Evolutionary conservation across 1,140 invertebrate species (phyloP).

Genomic region (Drosophila ficusphila): DNA sequence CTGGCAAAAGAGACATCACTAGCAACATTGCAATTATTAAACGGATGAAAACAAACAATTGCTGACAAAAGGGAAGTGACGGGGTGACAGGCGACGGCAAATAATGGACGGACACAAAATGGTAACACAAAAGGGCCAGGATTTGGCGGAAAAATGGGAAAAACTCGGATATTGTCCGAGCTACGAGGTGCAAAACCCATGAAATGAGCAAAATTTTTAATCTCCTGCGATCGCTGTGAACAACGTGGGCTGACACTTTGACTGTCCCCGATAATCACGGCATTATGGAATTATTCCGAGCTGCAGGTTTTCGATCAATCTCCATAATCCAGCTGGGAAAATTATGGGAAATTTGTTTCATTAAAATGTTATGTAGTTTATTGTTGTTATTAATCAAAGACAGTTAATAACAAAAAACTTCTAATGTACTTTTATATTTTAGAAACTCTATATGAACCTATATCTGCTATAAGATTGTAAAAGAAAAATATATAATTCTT

Average conservation of each 20-base stretch:
- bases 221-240: constrained; percentile 28
- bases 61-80: constrained; percentile 53
- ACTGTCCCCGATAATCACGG: constrained; percentile 36
- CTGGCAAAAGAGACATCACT: constrained; percentile 54
- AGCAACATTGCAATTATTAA: constrained; percentile 68
- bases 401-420: too few species aligned
- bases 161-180: constrained; percentile 50
- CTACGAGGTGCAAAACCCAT: constrained; percentile 47
- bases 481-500: too few species aligned
- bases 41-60: constrained; percentile 65
- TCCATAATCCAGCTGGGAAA: constrained; percentile 25
- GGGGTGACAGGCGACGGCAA: constrained; percentile 55
- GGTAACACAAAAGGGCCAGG: constrained; percentile 30
- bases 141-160: constrained; percentile 47
- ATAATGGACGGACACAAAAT: constrained; percentile 45
- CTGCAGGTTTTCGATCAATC: constrained; percentile 39
- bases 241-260: constrained; percentile 39
- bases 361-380: not conserved
- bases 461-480: too few species aligned
- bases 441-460: too few species aligned
- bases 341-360: not conserved
- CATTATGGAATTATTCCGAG: constrained; percentile 32
- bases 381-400: too few species aligned
- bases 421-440: too few species aligned
- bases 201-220: constrained; percentile 71